phyloP scores from a whole-genome alignment of 37 sponge, comb jelly and placozoan genomes.

The Beroe forskalii region DNA sequence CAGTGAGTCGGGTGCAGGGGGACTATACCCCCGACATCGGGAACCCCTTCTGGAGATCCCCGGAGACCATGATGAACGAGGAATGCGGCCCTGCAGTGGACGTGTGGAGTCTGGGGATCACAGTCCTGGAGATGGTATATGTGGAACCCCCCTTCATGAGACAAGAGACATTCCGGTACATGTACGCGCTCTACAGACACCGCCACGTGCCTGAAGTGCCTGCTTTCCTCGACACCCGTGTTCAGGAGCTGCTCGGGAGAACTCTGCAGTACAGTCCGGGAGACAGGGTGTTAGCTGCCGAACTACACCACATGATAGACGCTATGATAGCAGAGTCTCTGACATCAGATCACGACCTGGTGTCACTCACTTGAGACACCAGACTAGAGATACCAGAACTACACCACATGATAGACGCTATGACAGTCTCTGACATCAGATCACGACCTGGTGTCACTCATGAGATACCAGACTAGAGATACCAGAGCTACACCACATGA shows the following conservation, averaged over 20 bases:
- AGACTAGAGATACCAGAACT: too few species aligned
- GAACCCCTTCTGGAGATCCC: constrained; percentile 2
- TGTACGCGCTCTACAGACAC: background rate
- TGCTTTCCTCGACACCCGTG: background rate
- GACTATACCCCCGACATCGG: constrained; percentile 25
- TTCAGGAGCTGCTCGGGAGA: background rate
- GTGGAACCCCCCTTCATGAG: constrained; percentile 16
- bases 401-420: too few species aligned
- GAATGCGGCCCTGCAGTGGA: constrained; percentile 16
- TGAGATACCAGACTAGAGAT: too few species aligned
- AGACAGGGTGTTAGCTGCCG: background rate
- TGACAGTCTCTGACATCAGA: too few species aligned
- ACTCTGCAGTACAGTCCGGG: background rate
- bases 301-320: background rate
- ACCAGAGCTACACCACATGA: too few species aligned
- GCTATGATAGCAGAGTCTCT: background rate
- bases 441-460: too few species aligned
- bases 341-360: too few species aligned
- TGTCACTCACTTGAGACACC: too few species aligned
- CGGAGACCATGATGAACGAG: background rate
- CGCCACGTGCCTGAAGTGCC: background rate
- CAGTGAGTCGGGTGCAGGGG: background rate
- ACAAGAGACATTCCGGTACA: background rate
- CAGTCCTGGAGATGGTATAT: background rate
- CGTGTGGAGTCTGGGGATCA: constrained; percentile 32